Evolutionary conservation across 2,797 vertebrate species (phyloP).

Genomic region (Spizella passerina): DNA sequence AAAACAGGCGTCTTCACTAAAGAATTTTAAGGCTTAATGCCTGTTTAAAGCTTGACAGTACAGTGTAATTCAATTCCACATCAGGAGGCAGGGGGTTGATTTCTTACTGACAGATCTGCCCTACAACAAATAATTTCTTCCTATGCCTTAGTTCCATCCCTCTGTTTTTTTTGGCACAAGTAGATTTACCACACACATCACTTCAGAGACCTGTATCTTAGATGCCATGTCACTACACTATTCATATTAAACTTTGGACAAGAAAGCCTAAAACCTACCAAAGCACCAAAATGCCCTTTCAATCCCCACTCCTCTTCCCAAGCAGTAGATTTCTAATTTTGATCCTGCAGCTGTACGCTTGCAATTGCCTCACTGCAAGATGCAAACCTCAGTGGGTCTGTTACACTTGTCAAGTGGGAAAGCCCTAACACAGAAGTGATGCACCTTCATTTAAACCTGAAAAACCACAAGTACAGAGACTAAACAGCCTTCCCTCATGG

Average conservation of each 20-base stretch:
- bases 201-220: background rate
- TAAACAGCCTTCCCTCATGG: background rate
- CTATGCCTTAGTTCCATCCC: background rate
- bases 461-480: background rate
- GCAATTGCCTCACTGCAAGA: background rate
- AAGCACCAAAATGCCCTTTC: background rate
- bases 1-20: background rate
- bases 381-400: rapidly evolving
- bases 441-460: background rate
- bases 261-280: background rate
- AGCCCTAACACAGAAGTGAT: background rate
- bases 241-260: background rate
- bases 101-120: background rate
- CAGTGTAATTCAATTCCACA: background rate
- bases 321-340: background rate
- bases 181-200: background rate
- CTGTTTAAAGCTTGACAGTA: background rate
- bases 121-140: background rate
- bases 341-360: background rate
- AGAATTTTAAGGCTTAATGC: background rate
- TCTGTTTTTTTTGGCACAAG: background rate
- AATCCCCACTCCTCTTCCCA: background rate
- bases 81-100: background rate
- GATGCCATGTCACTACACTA: background rate
- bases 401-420: background rate